Conservation (phyloP, 2,797 vertebrate genomes). For the Acrocephalus scirpaceus region DNA sequence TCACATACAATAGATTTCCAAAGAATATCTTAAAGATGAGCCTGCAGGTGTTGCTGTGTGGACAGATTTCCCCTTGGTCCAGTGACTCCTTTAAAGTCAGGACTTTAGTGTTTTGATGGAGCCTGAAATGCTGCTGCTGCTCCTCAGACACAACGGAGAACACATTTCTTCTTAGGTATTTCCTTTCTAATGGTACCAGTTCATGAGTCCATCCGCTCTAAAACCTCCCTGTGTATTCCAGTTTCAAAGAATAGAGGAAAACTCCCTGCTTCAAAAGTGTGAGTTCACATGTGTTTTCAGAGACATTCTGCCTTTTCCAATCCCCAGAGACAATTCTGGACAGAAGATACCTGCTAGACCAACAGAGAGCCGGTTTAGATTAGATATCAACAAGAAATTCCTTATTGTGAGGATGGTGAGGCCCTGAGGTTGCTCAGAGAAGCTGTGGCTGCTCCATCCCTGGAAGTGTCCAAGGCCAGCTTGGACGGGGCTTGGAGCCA, state of each 20-base stretch:
- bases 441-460: neutral
- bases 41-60: neutral
- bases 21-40: conserved; percentile 39
- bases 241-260: neutral
- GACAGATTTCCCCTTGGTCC: conserved; percentile 25
- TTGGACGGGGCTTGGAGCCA: fast-evolving
- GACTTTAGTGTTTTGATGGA: neutral
- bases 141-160: conserved; percentile 7
- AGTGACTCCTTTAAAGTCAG: conserved; percentile 24
- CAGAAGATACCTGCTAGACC: neutral
- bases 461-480: neutral
- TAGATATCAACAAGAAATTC: neutral
- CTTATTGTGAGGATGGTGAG: neutral
- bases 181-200: neutral
- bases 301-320: neutral
- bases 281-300: neutral
- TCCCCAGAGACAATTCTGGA: neutral
- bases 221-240: neutral
- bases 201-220: neutral
- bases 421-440: neutral
- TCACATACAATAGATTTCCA: conserved; percentile 47
- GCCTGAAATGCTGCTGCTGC: conserved; percentile 36
- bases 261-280: neutral
- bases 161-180: neutral
- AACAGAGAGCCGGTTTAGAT: neutral